Base-by-base conservation (phyloP, 2,888 invertebrate species). In the Agonopterix alstromeriana region DNA sequence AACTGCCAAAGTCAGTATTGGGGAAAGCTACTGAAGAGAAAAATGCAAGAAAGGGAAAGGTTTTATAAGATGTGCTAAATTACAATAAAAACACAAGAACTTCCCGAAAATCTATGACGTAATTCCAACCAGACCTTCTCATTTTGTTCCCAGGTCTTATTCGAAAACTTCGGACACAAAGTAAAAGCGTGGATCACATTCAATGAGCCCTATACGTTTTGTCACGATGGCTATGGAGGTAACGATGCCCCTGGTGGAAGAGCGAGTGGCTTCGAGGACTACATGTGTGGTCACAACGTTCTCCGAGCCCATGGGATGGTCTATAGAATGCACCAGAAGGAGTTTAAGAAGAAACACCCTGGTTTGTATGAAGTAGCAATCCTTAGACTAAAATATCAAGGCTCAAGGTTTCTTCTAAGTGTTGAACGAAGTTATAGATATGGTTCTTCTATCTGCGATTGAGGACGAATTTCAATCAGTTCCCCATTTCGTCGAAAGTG, bases 271-370 rank as follows among this genome's bases (percentile, higher is more conserved):
- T 72, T 90, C 36, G 90, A 90, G 2, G 89, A 90, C 53, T 94
- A 94, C 65, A 58, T 91, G 54, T 92, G 92, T 48, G 91, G 85
- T 0, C 92, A 92, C 63, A 92, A 91, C 50, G 75, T 93, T 44
- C 75, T 94, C 5, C 65, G 90, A 43, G 92, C 94, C 0, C 94
- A 94, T 61, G 93, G 90, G 0, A 86, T 77, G 61, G 91, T 90
- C 0, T 94, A 92, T 62, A 81, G 86, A 8, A 64, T 92, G 61
- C 93, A 91, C 58, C 67, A 91, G 40, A 60, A 73, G 1, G 74
- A 89, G 10, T 93, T 82, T 63, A 56, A 56, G 35, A 11, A 40
- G 2, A 27, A 43, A 48, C n/a, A n/a, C 11, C 8, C n/a, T 10
- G 43, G 43, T 43, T 11, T 27, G 27, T 27, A 27, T 27, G 1